These are phyloP conservation scores for Alexandromys fortis DNA, from an alignment of 2,113 vertebrate genomes.

Conservation along the genomic window DNA sequence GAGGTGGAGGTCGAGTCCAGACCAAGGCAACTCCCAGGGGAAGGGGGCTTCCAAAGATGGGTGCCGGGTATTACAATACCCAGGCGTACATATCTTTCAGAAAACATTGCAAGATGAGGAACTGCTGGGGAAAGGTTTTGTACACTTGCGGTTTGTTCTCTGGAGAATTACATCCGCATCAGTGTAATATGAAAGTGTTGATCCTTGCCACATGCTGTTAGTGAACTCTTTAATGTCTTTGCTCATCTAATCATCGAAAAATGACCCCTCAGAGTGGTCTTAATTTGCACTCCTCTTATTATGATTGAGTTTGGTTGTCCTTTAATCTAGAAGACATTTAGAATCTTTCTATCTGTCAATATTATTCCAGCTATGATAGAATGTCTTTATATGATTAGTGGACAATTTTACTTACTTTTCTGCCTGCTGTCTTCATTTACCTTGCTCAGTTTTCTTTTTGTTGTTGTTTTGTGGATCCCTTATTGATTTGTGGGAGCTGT, in stretches of 20 bases:
- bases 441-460: neutral
- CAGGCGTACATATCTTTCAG: neutral
- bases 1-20: no score
- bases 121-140: neutral
- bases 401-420: neutral
- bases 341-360: neutral
- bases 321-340: neutral
- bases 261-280: neutral
- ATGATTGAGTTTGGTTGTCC: neutral
- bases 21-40: no score
- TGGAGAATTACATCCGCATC: neutral
- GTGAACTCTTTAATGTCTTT: neutral
- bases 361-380: neutral
- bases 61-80: no score
- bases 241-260: neutral
- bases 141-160: neutral
- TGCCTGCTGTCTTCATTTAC: neutral
- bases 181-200: neutral
- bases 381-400: neutral
- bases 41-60: no score
- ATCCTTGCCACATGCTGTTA: neutral
- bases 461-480: neutral
- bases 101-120: no score
- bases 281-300: slow-evolving; percentile 18
- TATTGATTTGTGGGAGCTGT: neutral